Evolutionary conservation across 2,888 invertebrate species (phyloP).

Genomic region (Sisyra terminalis): DNA sequence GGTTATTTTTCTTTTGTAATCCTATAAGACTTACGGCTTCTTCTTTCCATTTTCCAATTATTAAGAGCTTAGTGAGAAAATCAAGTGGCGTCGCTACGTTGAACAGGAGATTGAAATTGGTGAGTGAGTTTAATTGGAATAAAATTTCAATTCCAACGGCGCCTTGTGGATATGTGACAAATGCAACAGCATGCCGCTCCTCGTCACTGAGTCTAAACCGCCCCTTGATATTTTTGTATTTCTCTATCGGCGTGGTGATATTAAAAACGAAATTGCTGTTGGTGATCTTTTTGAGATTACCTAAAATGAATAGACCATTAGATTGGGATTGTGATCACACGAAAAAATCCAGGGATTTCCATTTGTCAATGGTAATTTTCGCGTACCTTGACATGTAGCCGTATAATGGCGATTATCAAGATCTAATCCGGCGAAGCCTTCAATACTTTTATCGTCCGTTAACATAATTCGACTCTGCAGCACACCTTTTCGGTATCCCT

Average conservation of each 20-base stretch:
- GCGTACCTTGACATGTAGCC: slow-evolving; percentile 40
- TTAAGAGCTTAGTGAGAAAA: slow-evolving; percentile 43
- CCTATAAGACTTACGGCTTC: slow-evolving; percentile 34
- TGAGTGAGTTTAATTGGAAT: slow-evolving; percentile 39
- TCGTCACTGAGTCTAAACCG: slow-evolving; percentile 56
- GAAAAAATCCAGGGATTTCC: slow-evolving; percentile 11
- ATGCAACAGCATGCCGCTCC: slow-evolving; percentile 53
- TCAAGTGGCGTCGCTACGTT: slow-evolving; percentile 60
- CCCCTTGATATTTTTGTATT: slow-evolving; percentile 44
- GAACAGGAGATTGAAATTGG: slow-evolving; percentile 57
- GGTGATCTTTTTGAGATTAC: slow-evolving; percentile 51
- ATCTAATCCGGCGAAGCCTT: slow-evolving; percentile 52
- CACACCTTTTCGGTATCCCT: slow-evolving; percentile 50
- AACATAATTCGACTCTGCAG: slow-evolving; percentile 48
- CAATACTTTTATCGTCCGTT: slow-evolving; percentile 43
- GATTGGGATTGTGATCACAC: slow-evolving; percentile 3
- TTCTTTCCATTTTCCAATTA: slow-evolving; percentile 49
- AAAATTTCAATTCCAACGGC: slow-evolving; percentile 52
- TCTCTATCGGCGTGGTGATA: slow-evolving; percentile 55
- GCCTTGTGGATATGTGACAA: slow-evolving; percentile 49
- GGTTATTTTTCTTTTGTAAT: too few relatives aligned
- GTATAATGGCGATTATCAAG: slow-evolving; percentile 53
- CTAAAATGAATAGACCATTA: slow-evolving; percentile 20
- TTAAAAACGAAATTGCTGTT: slow-evolving; percentile 62
- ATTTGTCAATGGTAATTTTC: slow-evolving; percentile 4